A percentile compares a stretch with the other conserved stretches of the same genome.
Conservation (phyloP, 1,140 invertebrate species). For the Acromyrmex heyeri region DNA sequence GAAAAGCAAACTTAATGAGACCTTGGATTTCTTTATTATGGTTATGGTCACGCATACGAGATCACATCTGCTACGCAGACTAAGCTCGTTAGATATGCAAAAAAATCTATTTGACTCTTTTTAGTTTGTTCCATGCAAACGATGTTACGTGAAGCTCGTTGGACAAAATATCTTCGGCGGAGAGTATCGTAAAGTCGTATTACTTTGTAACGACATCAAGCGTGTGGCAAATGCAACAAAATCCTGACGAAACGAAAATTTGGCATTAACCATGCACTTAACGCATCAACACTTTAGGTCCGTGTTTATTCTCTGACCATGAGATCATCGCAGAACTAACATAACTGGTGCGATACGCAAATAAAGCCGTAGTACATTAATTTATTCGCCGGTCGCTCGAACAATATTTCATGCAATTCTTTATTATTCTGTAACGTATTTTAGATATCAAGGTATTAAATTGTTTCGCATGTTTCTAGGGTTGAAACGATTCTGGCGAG, state of each 20-base stretch:
- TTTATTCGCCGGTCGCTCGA: neutral
- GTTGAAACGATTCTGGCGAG: neutral
- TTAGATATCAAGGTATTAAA: conserved; percentile 3
- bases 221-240: neutral
- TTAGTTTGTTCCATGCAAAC: conserved; percentile 31
- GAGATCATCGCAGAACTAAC: conserved; percentile 24
- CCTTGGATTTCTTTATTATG: conserved; percentile 44
- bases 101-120: conserved; percentile 43
- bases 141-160: neutral
- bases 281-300: conserved; percentile 27
- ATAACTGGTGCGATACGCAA: neutral
- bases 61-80: conserved; percentile 31
- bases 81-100: conserved; percentile 30
- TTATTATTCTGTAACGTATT: neutral
- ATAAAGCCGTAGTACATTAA: neutral
- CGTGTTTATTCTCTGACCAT: conserved; percentile 36
- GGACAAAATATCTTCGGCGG: neutral
- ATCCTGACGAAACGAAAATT: conserved; percentile 6
- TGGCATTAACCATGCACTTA: conserved; percentile 45
- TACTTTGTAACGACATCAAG: neutral
- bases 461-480: neutral
- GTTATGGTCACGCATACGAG: conserved; percentile 34
- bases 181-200: neutral
- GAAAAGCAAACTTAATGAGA: neutral
- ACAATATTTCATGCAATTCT: neutral